phyloP scores from a whole-genome alignment of 2,113 vertebrate species.

The Nipponia nippon region DNA sequence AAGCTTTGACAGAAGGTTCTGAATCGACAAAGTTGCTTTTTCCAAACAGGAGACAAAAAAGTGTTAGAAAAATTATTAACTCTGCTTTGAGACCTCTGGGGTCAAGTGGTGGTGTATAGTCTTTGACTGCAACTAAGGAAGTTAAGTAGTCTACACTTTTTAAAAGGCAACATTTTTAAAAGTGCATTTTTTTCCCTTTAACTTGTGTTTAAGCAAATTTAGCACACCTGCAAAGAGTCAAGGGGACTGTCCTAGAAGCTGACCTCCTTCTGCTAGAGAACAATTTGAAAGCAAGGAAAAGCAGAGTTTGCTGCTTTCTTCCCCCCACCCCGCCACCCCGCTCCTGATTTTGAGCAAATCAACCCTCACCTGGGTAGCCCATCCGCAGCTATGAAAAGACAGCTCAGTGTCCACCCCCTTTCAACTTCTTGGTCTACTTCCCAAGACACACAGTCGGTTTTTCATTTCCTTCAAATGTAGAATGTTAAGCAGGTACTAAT shows the following conservation, averaged over 20 bases:
- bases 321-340: too few relatives aligned
- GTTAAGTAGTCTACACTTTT: background rate
- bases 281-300: background rate
- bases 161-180: background rate
- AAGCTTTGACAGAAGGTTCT: background rate
- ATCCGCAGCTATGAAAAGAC: background rate
- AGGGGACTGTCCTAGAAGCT: background rate
- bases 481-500: background rate
- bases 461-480: background rate
- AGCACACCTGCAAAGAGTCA: background rate
- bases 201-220: background rate
- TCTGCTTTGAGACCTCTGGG: background rate
- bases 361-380: background rate
- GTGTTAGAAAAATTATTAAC: background rate
- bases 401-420: background rate
- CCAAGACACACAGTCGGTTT: background rate
- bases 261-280: background rate
- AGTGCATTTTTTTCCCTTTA: background rate
- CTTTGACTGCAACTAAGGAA: constrained; percentile 1
- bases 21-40: background rate
- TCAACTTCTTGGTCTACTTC: background rate
- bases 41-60: background rate
- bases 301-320: background rate
- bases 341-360: background rate
- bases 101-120: background rate